Percentiles rank a stretch among this genome's conserved stretches.
phyloP scores from a whole-genome alignment of 1,140 invertebrate species.

The Drosophila leontia region DNA sequence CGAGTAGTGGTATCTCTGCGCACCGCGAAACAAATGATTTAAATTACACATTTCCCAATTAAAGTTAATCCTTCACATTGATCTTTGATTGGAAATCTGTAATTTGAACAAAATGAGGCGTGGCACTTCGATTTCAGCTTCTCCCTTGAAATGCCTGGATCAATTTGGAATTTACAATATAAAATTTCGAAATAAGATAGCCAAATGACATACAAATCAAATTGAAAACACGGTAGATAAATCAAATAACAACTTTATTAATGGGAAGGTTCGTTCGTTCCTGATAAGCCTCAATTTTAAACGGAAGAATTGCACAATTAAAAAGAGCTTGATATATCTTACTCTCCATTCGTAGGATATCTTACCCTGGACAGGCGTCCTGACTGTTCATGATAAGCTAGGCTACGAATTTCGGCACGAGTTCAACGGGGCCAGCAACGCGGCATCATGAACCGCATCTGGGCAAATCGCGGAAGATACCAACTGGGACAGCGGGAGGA shows the following conservation, averaged over 20 bases:
- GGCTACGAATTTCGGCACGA: slow-evolving; percentile 11
- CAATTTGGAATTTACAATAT: slow-evolving; percentile 33
- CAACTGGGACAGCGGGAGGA: slow-evolving; percentile 28
- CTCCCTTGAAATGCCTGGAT: slow-evolving; percentile 2
- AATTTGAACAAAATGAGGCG: slow-evolving; percentile 60
- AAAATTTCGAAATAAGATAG: neutral
- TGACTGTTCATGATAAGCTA: slow-evolving; percentile 45
- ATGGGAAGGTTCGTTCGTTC: neutral
- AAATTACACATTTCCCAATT: slow-evolving; percentile 70
- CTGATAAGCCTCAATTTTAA: slow-evolving; percentile 27
- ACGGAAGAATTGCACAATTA: slow-evolving; percentile 54
- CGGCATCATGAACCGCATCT: slow-evolving; percentile 72
- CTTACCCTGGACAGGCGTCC: slow-evolving; percentile 33
- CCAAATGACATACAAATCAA: slow-evolving; percentile 32
- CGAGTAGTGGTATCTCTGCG: neutral
- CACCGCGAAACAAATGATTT: slow-evolving; percentile 36
- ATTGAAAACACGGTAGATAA: neutral
- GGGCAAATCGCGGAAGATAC: slow-evolving; percentile 51
- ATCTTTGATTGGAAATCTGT: slow-evolving; percentile 63
- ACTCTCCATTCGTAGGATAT: slow-evolving; percentile 29
- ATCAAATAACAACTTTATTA: slow-evolving; percentile 28
- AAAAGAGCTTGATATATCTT: neutral
- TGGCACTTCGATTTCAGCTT: neutral
- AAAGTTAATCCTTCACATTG: slow-evolving; percentile 27
- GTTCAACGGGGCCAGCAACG: slow-evolving; percentile 45